Conservation (phyloP, 2,113 vertebrate genomes). For the Mesitornis unicolor region DNA sequence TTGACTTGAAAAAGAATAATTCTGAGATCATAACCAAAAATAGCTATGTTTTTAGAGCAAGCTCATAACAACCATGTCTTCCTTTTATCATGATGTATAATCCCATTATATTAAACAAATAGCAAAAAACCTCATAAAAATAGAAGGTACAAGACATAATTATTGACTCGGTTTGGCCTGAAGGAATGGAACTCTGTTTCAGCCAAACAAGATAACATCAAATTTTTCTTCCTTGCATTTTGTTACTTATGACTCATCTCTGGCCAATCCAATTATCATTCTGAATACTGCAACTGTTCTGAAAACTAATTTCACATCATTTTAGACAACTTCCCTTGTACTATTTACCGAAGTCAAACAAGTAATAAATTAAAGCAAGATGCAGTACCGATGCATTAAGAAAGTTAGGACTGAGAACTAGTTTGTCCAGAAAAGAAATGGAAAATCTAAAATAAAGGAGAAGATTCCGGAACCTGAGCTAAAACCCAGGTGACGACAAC, state of each 20-base stretch:
- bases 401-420: background rate
- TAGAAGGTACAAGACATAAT: slow-evolving; percentile 14
- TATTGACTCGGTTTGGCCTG: background rate
- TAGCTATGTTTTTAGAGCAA: background rate
- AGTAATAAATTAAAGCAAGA: slow-evolving; percentile 6
- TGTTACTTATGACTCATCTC: slow-evolving; percentile 33
- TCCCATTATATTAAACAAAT: background rate
- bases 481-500: background rate
- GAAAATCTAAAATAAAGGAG: background rate
- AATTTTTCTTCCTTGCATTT: slow-evolving; percentile 28
- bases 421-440: background rate
- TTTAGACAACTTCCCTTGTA: background rate
- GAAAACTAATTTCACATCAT: background rate
- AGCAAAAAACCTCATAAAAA: background rate
- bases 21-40: slow-evolving; percentile 6
- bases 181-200: background rate
- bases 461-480: background rate
- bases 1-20: background rate
- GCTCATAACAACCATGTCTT: background rate
- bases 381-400: background rate
- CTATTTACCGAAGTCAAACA: background rate
- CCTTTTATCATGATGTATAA: background rate
- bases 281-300: slow-evolving; percentile 22
- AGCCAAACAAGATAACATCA: slow-evolving; percentile 30
- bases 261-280: slow-evolving; percentile 19